These are phyloP conservation scores for Trachelus troglodyta DNA, from an alignment of 2,888 invertebrate genomes.

Conservation along the genomic window DNA sequence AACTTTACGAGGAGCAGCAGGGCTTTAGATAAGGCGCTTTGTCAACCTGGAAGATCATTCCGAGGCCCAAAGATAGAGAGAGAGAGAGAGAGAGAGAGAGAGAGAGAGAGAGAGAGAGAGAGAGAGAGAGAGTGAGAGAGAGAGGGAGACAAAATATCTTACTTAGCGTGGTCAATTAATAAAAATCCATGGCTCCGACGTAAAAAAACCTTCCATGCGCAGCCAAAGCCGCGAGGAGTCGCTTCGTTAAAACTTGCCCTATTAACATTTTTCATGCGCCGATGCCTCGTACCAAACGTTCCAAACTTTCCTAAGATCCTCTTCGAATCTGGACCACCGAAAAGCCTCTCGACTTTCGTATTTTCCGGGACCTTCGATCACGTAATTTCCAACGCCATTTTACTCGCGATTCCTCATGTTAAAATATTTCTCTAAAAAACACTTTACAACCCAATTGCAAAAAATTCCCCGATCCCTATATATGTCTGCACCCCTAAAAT, in stretches of 20 bases:
- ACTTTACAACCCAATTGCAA: background rate
- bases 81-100: conserved; percentile 13
- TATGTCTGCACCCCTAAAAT: no score
- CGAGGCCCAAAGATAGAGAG: background rate
- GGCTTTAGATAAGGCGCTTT: background rate
- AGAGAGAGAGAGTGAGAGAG: conserved; percentile 12
- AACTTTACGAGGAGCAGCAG: background rate
- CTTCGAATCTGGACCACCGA: background rate
- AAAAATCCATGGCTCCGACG: conserved; percentile 34
- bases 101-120: conserved; percentile 14
- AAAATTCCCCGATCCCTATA: background rate
- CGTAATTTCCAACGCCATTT: background rate
- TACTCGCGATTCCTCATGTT: background rate
- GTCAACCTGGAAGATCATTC: background rate
- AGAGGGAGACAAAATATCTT: conserved; percentile 18
- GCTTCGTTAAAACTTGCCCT: conserved; percentile 63
- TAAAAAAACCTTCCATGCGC: conserved; percentile 23
- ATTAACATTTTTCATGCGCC: conserved; percentile 62
- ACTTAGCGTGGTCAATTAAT: conserved; percentile 44
- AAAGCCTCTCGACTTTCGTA: background rate
- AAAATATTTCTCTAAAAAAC: background rate
- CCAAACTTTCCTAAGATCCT: background rate
- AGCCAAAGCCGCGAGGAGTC: conserved; percentile 24
- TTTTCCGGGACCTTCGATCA: background rate
- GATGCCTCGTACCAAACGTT: conserved; percentile 43